Percentiles rank a stretch among this genome's conserved stretches.
phyloP scores from a whole-genome alignment of 1,140 invertebrate genomes.

The Bombyx mori region ASM3026992v2 NC_085129.1:5391501-5392000 shows the following conservation, averaged over 20 bases:
- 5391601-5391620: constrained; percentile 38
- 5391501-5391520: constrained; percentile 57
- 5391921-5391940: constrained; percentile 28
- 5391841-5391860: constrained; percentile 45
- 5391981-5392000: constrained; percentile 25
- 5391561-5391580: constrained; percentile 50
- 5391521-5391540: constrained; percentile 52
- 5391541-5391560: constrained; percentile 37
- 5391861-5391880: constrained; percentile 61
- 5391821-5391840: constrained; percentile 52
- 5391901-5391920: constrained; percentile 30
- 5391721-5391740: constrained; percentile 46
- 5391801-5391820: constrained; percentile 68
- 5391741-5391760: constrained; percentile 64
- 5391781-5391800: constrained; percentile 69
- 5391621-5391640: constrained; percentile 48
- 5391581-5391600: constrained; percentile 46
- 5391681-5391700: constrained; percentile 60
- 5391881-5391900: constrained; percentile 53
- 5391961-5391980: constrained; percentile 44
- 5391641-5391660: constrained; percentile 57
- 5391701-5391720: constrained; percentile 59
- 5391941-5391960: constrained; percentile 55
- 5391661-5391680: constrained; percentile 55
- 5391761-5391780: constrained; percentile 61